Evolutionary conservation across 2,888 invertebrate species (phyloP).

Genomic region (Xanthia togata): DNA sequence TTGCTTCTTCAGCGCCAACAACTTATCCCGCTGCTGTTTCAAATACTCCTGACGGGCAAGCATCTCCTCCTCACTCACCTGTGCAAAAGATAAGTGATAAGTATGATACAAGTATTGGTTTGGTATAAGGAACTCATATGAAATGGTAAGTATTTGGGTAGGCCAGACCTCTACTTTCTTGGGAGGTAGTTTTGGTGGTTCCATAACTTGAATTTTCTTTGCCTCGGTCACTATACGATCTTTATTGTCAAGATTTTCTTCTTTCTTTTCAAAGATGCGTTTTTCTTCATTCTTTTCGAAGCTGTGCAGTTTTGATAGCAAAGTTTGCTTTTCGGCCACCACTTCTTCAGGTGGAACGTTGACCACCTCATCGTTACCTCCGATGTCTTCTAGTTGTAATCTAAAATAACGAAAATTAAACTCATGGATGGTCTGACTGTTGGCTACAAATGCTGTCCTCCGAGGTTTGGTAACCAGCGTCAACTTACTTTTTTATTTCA

Average conservation of each 20-base stretch:
- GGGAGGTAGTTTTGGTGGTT: conserved; percentile 73
- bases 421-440: neutral
- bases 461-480: neutral
- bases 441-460: neutral
- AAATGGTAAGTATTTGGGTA: neutral
- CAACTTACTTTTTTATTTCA: conserved; percentile 90
- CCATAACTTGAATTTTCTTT: conserved; percentile 64
- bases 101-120: neutral
- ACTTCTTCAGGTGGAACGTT: conserved; percentile 83
- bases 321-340: conserved; percentile 84
- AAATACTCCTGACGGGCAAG: conserved; percentile 95
- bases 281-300: conserved; percentile 84
- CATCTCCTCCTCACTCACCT: conserved; percentile 92
- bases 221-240: conserved; percentile 48
- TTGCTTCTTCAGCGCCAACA: conserved; percentile 96
- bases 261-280: conserved; percentile 83
- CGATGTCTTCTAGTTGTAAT: conserved; percentile 81
- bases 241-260: conserved; percentile 67
- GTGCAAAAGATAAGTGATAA: neutral
- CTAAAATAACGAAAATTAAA: conserved; percentile 66
- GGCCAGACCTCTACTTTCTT: conserved; percentile 81
- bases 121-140: neutral
- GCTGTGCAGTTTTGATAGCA: conserved; percentile 83
- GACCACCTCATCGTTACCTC: conserved; percentile 73
- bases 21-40: conserved; percentile 96